Base-by-base conservation (phyloP, 2,797 vertebrate species). In the Rhinoraja longicauda region DNA sequence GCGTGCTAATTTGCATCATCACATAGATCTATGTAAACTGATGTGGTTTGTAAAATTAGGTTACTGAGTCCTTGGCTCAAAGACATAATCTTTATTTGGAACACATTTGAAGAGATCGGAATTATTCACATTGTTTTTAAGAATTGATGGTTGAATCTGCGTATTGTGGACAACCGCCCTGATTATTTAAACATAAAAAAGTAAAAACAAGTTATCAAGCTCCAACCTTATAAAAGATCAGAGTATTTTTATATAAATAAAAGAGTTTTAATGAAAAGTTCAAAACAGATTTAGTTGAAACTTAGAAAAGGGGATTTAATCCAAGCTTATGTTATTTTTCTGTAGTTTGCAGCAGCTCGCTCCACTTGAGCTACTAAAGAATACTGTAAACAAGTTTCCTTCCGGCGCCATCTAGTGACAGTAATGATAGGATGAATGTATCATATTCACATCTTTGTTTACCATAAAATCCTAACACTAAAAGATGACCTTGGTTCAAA, bases 341-440 rank as follows among this genome's bases (percentile, higher is more conserved):
- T 88, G 13, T 64, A 88, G 59, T 32, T 62, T 21, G 82, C 26
- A 59, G 17, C 21, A 62, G 17, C 84, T 24, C n/a, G 17, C 84
- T 19, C n/a, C 62, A 88, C 29, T 32, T 86, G 29, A 86, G 57
- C 57, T 32, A 12, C 3, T 4, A 62, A 84, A 17, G 26, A 84
- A 67, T 26, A 84, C 4, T 15, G n/a, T 88, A 88, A 88, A 88
- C 84, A 88, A 36, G 62, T 88, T 88, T 88, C 84, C 36, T 62
- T 67, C 62, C 59, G n/a, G 36, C 90, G 90, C 90, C 90, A 92
- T 92, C 90, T 45, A 36, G 90, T 92, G 90, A 45, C 39, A 73
- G 9, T 1, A 64, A 32, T 73, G 67, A 24, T 6, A 12, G 36
- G 39, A 92, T 24, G 36, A 91, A 72, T 70, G 70, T 12, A 12